Percentiles rank a stretch among this genome's conserved stretches.
Evolutionary conservation across 2,113 vertebrate species (phyloP).

Genomic region (Actinemys pallida): DNA sequence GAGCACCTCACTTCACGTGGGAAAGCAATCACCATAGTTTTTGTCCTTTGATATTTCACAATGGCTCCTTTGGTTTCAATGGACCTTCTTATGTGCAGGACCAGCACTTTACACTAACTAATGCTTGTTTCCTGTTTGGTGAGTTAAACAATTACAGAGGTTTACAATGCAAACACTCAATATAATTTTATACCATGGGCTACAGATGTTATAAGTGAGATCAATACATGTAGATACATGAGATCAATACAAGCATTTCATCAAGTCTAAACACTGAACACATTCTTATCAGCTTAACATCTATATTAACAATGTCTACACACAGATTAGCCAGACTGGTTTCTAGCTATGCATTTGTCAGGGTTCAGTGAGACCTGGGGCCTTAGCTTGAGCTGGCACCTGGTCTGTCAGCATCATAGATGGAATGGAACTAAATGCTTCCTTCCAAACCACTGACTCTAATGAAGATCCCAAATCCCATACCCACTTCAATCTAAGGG

Average conservation of each 20-base stretch:
- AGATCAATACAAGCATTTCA: neutral
- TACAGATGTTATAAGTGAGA: neutral
- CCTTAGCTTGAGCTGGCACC: neutral
- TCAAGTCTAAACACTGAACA: neutral
- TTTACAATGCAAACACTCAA: neutral
- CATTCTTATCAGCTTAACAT: neutral
- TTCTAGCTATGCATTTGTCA: neutral
- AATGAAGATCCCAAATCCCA: slow-evolving; percentile 68
- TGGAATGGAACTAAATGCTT: slow-evolving; percentile 62
- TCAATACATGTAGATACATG: neutral
- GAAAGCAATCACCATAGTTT: neutral
- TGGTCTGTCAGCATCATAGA: neutral
- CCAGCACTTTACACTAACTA: neutral
- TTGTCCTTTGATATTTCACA: neutral
- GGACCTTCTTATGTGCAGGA: neutral
- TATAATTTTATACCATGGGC: neutral
- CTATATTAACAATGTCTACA: neutral
- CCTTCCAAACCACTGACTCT: slow-evolving; percentile 63
- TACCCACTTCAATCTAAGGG: slow-evolving; percentile 16
- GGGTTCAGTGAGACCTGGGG: neutral
- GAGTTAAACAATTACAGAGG: neutral
- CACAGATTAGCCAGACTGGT: neutral
- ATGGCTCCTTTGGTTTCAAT: neutral
- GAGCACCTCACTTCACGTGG: neutral
- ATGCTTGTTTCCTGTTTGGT: neutral